A percentile compares a stretch with the other conserved stretches of the same genome.
phyloP scores from a whole-genome alignment of 92 coral and sea anemone genomes.

The Pocillopora grandis region DNA sequence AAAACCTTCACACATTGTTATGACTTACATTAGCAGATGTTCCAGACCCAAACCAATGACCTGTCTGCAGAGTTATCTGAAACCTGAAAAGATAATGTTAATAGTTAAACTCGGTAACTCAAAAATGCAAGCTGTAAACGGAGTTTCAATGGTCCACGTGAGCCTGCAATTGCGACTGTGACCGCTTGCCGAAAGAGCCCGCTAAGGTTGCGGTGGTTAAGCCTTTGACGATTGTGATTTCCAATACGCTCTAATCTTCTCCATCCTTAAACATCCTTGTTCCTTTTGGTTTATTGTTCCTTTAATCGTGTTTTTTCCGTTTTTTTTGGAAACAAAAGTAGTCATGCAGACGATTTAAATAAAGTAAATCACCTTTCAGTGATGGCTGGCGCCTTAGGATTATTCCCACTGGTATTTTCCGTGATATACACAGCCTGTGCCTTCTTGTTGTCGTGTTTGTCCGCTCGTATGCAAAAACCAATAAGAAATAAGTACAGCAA shows the following conservation, averaged over 20 bases:
- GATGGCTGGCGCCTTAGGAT: not conserved
- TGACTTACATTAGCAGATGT: constrained; percentile 70
- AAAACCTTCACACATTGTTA: not conserved
- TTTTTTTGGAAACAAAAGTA: not conserved
- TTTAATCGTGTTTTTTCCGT: too few species aligned
- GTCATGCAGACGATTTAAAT: not conserved
- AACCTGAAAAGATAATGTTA: constrained; percentile 44
- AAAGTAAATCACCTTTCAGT: constrained; percentile 45
- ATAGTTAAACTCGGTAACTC: not conserved
- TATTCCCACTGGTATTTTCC: constrained; percentile 26
- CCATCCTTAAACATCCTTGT: too few species aligned
- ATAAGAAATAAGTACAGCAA: constrained; percentile 62
- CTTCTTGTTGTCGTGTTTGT: constrained; percentile 60
- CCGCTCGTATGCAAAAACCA: constrained; percentile 53
- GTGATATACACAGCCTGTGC: constrained; percentile 50
- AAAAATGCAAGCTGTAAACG: too few species aligned
- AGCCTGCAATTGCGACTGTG: too few species aligned
- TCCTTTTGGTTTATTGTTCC: too few species aligned
- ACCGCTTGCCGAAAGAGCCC: too few species aligned
- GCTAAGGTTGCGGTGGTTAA: too few species aligned
- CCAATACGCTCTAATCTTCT: too few species aligned
- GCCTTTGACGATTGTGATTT: too few species aligned
- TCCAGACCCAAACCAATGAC: constrained; percentile 89
- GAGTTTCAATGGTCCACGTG: too few species aligned
- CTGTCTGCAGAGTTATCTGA: constrained; percentile 79